Base-by-base conservation (phyloP, 2,888 invertebrate species). In the Ectropis crepuscularia region DNA sequence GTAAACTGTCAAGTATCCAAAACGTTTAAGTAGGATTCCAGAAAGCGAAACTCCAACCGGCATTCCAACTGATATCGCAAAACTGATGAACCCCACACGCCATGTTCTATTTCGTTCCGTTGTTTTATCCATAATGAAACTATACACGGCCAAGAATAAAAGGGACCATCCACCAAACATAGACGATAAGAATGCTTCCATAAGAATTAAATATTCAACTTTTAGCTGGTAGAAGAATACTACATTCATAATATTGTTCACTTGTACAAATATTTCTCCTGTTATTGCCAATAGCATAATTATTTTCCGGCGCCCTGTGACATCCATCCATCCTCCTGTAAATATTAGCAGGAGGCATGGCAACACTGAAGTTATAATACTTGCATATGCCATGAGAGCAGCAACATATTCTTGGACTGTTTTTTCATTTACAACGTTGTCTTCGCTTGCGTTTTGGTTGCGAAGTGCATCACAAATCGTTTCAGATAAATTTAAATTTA, bases 381-480 rank as follows among this genome's bases (percentile, higher is more conserved):
- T 95, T 80, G 96, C 96, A 96, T 96, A 96, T 16, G 95, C 94
- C 53, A 95, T 94, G 94, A 96, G 95, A 1, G 94, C 93, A 0
- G 96, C 96, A 1, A 95, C 94, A 71, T 95, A 83, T 71, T 94
- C 93, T 77, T 95, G 95, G 0, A 95, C 94, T 28, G 89, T 84
- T 69, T 85, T 85, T 72, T 92, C 92, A 73, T 91, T 86, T 6
- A 85, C 83, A 48, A 65, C 72, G 53, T 78, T 78, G 8, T 93
- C 93, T 5, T 95, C 95, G 69, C 16, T 28, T 28, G 95, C 92
- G 64, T 96, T 89, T 6, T 92, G 90, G 0, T 95, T 47, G 37
- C 64, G 94, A 9, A 96, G 81, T 0, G 96, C 95, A 72, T 94
- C 94, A 79, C 96, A 96, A 1, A 96, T 93, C 67, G 93, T 92